Evolutionary conservation across 2,113 vertebrate genomes (phyloP).

Genomic region (Rhynchomys soricoides): DNA sequence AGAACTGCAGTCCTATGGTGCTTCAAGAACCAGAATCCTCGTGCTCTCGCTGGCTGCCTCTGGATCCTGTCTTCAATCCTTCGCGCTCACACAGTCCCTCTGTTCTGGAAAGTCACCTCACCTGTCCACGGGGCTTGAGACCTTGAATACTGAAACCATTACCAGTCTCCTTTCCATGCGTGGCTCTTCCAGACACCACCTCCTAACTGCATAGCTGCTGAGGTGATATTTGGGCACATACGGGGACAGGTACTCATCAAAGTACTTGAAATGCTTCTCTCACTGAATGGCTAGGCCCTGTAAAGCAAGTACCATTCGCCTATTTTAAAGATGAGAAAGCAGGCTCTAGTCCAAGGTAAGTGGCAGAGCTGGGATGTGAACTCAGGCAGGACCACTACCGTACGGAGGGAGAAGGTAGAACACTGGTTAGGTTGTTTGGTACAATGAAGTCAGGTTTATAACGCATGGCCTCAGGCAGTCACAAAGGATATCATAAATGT

Average conservation of each 20-base stretch:
- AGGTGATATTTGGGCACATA: not conserved
- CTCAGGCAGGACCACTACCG: accelerated
- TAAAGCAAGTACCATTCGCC: not conserved
- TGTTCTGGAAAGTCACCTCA: not conserved
- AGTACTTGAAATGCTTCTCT: not conserved
- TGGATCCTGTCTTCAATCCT: not conserved
- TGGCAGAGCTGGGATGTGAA: not conserved
- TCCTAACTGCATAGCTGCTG: not conserved
- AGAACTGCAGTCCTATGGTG: accelerated
- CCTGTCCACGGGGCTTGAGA: accelerated
- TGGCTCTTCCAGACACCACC: not conserved
- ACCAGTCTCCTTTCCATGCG: accelerated
- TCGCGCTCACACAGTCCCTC: not conserved
- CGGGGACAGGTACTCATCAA: not conserved
- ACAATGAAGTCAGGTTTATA: not conserved
- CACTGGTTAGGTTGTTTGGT: not conserved
- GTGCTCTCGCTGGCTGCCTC: not conserved
- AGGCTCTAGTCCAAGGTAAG: not conserved
- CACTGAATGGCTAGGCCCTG: not conserved
- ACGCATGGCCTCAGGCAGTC: not conserved
- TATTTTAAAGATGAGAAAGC: not conserved
- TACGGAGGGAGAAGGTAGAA: accelerated
- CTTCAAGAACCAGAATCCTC: not conserved
- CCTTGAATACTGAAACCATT: not conserved
- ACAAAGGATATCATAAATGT: not conserved